These are phyloP conservation scores for Oplegnathus fasciatus DNA, from an alignment of 2,113 vertebrate species.

Conservation along the genomic window DNA sequence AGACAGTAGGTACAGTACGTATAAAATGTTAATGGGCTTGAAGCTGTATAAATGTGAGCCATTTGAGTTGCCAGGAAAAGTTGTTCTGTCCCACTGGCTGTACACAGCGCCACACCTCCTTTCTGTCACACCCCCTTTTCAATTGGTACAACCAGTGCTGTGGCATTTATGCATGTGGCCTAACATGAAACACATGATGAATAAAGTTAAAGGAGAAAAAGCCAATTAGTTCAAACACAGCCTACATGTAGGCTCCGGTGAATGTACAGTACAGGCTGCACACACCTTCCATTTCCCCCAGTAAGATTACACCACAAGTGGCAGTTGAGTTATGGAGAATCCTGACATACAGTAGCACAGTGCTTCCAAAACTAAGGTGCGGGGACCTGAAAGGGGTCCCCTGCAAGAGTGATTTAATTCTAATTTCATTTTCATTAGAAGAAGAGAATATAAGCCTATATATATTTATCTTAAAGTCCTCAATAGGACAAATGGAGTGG, in stretches of 20 bases:
- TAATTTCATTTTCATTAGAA: background rate
- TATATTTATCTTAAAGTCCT: too few relatives aligned
- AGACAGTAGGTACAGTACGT: background rate
- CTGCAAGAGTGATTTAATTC: background rate
- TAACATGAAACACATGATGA: background rate
- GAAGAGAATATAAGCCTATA: too few relatives aligned
- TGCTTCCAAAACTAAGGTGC: background rate
- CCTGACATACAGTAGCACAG: background rate
- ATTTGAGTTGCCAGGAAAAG: slow-evolving; percentile 39
- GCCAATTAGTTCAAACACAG: background rate
- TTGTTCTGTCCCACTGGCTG: slow-evolving; percentile 23
- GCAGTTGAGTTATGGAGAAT: background rate
- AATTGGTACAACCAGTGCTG: slow-evolving; percentile 46
- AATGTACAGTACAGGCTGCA: background rate
- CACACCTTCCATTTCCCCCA: background rate
- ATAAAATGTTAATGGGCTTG: background rate
- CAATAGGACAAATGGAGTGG: background rate
- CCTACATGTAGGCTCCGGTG: background rate
- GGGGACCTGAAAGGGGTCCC: background rate
- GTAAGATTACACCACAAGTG: slow-evolving; percentile 1
- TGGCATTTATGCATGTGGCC: background rate
- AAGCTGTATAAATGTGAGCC: too few relatives aligned
- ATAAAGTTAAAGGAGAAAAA: background rate
- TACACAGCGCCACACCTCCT: slow-evolving; percentile 41
- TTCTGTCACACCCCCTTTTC: slow-evolving; percentile 52